Base-by-base conservation (phyloP, 2,888 invertebrate genomes). In the Pyrocoelia pectoralis region DNA sequence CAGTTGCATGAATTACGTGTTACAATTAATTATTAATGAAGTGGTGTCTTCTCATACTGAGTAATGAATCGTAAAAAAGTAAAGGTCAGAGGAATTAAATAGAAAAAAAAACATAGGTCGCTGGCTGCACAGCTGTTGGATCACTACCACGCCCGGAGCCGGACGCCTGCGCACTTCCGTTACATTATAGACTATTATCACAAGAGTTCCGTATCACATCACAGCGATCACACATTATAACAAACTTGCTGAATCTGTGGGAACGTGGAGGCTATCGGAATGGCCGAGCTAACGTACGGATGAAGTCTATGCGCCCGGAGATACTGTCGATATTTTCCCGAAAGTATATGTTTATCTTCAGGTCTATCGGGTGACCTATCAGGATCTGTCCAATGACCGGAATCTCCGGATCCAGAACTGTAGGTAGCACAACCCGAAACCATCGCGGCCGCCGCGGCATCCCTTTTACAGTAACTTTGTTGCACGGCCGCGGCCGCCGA, bases 161-260 rank as follows among this genome's bases (percentile, higher is more conserved):
- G 76, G 74, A 74, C 76, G 76, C 74, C 72, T 70, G 76, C 75
- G 77, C 79, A 70, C 70, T 65, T 70, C 72, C 66, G 59, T 73
- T 76, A 74, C 76, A 80, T 79, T 80, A 80, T 77, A 80, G 79
- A 80, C 81, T 81, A 82, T 80, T 82, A 82, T 82, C 81, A 82
- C 81, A 82, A 79, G 74, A 76, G 75, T 74, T 75, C 72, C 72
- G 73, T 72, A 76, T 74, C 76, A 76, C 74, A 74, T 73, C 76
- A 72, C 73, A 76, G 73, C 75, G 80, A 85, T 86, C 85, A 86
- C 84, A 86, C 85, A 78, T 86, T 86, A 74, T 86, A 86, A 80
- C 86, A 86, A 77, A 86, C 85, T 80, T 85, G 85, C 81, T 83
- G 84, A 73, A 84, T 84, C 72, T 84, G 85, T 72, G 85, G 85